Evolutionary conservation across 2,888 invertebrate genomes (phyloP).

Genomic region (Agonopterix heracliana): DNA sequence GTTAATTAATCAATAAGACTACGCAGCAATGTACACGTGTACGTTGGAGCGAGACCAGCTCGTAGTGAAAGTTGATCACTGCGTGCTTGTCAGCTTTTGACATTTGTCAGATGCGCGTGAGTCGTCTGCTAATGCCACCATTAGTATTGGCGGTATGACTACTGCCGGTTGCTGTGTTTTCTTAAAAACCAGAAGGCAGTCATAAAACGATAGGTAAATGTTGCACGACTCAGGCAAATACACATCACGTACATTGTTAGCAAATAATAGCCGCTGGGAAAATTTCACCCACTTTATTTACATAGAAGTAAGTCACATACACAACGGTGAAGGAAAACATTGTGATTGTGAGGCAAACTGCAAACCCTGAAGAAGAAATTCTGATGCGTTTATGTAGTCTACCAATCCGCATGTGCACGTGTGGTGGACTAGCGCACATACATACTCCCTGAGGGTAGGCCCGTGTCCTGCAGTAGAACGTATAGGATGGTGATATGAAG

Average conservation of each 20-base stretch:
- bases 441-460: no score
- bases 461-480: no score
- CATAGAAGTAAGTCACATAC: conserved; percentile 1
- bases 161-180: background rate
- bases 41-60: conserved; percentile 21
- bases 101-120: conserved; percentile 42
- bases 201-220: background rate
- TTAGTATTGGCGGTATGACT: conserved; percentile 17
- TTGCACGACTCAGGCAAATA: background rate
- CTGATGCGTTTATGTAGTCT: no score
- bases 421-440: no score
- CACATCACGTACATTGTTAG: conserved; percentile 1
- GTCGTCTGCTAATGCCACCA: conserved; percentile 25
- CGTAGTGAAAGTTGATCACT: conserved; percentile 54
- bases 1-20: no score
- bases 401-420: no score
- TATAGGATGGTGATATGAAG: no score
- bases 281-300: conserved; percentile 2
- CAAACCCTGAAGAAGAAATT: no score
- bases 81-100: conserved; percentile 27
- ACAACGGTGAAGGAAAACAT: background rate
- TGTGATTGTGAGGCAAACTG: background rate
- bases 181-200: conserved; percentile 2
- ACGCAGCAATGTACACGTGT: conserved; percentile 7
- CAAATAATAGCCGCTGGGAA: conserved; percentile 1